phyloP scores from a whole-genome alignment of 2,797 vertebrate species.

The Salmo trutta region DNA sequence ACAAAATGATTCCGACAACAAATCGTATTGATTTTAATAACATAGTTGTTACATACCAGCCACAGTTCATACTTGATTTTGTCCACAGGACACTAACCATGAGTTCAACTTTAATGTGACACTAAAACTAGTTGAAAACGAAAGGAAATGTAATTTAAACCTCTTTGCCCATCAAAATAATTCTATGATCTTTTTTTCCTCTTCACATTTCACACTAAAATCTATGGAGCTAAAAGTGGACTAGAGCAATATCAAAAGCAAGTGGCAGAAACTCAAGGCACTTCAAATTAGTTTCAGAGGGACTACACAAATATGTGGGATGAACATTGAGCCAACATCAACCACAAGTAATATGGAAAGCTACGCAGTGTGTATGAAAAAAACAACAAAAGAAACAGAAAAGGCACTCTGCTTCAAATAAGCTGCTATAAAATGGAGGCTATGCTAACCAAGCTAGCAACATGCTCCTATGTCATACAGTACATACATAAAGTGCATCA shows the following conservation, averaged over 20 bases:
- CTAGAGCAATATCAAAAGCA: slow-evolving; percentile 28
- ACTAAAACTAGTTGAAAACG: not conserved
- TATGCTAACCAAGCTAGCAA: slow-evolving; percentile 19
- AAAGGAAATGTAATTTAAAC: slow-evolving; percentile 41
- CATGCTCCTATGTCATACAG: slow-evolving; percentile 19
- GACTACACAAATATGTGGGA: slow-evolving; percentile 3
- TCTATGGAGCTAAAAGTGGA: slow-evolving; percentile 39
- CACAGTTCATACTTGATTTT: slow-evolving; percentile 21
- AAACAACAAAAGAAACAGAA: slow-evolving; percentile 10
- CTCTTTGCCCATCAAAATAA: slow-evolving; percentile 32
- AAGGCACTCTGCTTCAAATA: slow-evolving; percentile 59
- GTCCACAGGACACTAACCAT: not conserved
- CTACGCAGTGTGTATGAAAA: slow-evolving; percentile 14
- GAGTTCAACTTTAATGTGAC: not conserved
- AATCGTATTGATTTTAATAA: slow-evolving; percentile 14
- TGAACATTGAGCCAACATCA: not conserved
- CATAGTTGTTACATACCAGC: slow-evolving; percentile 27
- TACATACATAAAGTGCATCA: slow-evolving; percentile 70
- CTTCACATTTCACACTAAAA: slow-evolving; percentile 27
- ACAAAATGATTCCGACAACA: slow-evolving; percentile 25
- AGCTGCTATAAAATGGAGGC: slow-evolving; percentile 28
- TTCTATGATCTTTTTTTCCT: slow-evolving; percentile 13
- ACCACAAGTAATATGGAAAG: not conserved
- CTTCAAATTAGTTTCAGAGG: slow-evolving; percentile 45
- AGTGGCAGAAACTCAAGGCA: slow-evolving; percentile 58